Evolutionary conservation across 2,797 vertebrate species (phyloP), one percentile per base, ranked within the genome.

Genomic region (Betta splendens): DNA sequence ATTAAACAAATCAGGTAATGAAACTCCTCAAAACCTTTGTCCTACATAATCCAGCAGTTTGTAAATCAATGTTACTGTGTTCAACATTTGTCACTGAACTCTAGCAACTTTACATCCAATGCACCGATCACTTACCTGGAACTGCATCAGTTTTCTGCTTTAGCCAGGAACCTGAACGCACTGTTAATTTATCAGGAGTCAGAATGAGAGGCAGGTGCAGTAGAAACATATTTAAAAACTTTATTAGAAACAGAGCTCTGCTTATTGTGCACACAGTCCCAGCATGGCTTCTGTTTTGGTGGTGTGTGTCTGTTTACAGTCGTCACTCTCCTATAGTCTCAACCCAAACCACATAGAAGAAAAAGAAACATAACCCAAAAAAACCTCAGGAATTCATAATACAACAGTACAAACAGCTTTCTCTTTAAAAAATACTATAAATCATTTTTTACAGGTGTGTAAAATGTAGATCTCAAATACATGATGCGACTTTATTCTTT

Each of bases 381-480:
- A 89, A 90, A 86, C 83, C 57, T 5, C 72, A 75, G 72, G 86
- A 90, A 83, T 90, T 91, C 83, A 94, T 93, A 91, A 76, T 71
- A 77, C 64, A 75, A 85, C 65, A 48, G 79, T 96, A 98, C 95
- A 98, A 98, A 98, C 90, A 92, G 92, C 85, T 61, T 81, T 91
- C 92, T 91, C 92, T 94, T 31, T 94, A 89, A 87, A 92, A 97
- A 95, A 93, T 96, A 92, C 94, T 97, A 95, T 93, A 93, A 97
- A 95, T 95, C 91, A 94, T 92, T 92, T 89, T 90, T 96, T 95
- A 97, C 93, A 94, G 92, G 92, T 89, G 92, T 96, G 94, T 92
- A 96, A 98, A 96, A 93, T 88, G 89, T 85, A 84, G 80, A 92
- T 93, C 92, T 90, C 85, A 94, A 93, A 95, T 94, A 95, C 94